Evolutionary conservation across 2,797 vertebrate genomes (phyloP).

Genomic region (Pangasius macronema): DNA sequence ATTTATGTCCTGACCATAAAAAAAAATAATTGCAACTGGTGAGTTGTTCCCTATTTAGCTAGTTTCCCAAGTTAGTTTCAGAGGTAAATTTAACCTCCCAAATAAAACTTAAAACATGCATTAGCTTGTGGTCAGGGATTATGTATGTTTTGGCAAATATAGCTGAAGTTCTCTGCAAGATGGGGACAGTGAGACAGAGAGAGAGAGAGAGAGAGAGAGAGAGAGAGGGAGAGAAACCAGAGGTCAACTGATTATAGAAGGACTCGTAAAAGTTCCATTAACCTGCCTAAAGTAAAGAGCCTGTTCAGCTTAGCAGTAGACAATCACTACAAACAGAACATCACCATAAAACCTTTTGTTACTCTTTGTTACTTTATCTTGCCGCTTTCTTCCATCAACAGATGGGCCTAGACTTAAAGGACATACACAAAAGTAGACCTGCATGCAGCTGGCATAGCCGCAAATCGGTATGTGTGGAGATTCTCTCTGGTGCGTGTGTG

Average conservation of each 20-base stretch:
- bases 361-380: constrained; percentile 35
- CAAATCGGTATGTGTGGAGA: not conserved
- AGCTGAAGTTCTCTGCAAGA: constrained; percentile 21
- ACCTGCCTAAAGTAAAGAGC: constrained; percentile 92
- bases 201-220: constrained; percentile 50
- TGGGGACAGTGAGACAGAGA: constrained; percentile 8
- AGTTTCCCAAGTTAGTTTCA: not conserved
- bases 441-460: constrained; percentile 8
- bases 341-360: constrained; percentile 85
- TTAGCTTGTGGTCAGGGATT: not conserved
- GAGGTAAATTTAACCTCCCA: not conserved
- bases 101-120: not conserved
- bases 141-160: not conserved
- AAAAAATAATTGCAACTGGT: not conserved
- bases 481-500: not conserved
- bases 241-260: constrained; percentile 92
- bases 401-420: constrained; percentile 28
- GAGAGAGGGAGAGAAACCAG: constrained; percentile 71
- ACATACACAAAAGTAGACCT: constrained; percentile 28
- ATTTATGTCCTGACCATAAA: not conserved
- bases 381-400: constrained; percentile 40
- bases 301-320: constrained; percentile 92
- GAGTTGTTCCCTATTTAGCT: not conserved
- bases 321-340: constrained; percentile 98
- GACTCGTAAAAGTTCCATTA: constrained; percentile 92